Base-by-base conservation (phyloP, 2,888 invertebrate genomes). In the Microctonus brassicae region DNA sequence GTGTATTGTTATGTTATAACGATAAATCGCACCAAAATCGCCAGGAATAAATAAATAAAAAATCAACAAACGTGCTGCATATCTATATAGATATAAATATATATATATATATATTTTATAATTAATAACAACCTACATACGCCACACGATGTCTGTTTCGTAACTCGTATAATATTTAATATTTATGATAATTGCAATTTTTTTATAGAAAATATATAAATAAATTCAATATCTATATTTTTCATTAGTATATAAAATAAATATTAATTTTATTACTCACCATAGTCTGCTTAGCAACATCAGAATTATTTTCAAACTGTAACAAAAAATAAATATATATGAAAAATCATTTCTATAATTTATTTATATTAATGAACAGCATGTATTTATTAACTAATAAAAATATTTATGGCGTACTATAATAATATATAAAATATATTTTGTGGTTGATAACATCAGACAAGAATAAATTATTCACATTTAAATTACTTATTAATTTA, bases 271-370 rank as follows among this genome's bases (percentile, higher is more conserved):
- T 53, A 17, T n/a, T 53, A 75, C 75, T 72, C 68, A 75, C 75
- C 75, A 42, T 34, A 34, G 61, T 47, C 29, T 58, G 66, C 36
- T 68, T 72, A 17, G 58, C 64, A 29, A 17, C 7, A 20, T 69
- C 36, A 24, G 69, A 20, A 33, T 47, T 58, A 24, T 66, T 68
- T 34, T 63, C 39, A 61, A 47, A 66, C 75, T 75, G 72, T 13
- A 75, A 73, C 68, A 69, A 20, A 73, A 53, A 57, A 75, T 29
- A 22, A 65, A 69, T 55, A 58, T 24, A 47, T 60, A 65, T 60
- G 47, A 39, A 57, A 57, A 20, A 22, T 22, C 1, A 55, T 34
- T 13, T 17, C 2, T 0, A 52, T 52, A 29, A 52, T 29, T 52
- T 17, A 22, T 39, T 11, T 39, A 36, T 22, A 39, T 39, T 36